These are phyloP conservation scores for Etheostoma nigrum DNA, from an alignment of 2,797 vertebrate genomes.

Conservation along the genomic window DNA sequence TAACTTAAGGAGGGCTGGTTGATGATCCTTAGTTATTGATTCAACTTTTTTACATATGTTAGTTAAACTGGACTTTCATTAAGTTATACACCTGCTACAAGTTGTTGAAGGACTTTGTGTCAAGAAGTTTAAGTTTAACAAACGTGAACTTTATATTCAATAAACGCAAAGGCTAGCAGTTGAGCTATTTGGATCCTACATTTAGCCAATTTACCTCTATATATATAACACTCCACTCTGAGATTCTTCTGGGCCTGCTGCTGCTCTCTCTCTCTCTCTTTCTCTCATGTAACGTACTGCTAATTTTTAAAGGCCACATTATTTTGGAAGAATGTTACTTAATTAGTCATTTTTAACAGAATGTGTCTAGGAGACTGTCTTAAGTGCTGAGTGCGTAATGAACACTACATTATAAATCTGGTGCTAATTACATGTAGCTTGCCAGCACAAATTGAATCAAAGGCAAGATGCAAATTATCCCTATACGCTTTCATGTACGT, in stretches of 20 bases:
- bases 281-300: neutral
- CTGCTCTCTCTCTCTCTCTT: no score
- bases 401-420: constrained; percentile 35
- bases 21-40: no score
- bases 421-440: constrained; percentile 33
- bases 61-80: no score
- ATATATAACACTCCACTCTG: neutral
- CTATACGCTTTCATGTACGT: constrained; percentile 6
- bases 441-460: constrained; percentile 35
- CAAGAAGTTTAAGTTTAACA: neutral
- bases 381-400: constrained; percentile 43
- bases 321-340: neutral
- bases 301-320: neutral
- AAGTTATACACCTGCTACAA: no score
- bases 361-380: constrained; percentile 12
- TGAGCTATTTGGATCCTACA: neutral
- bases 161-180: constrained; percentile 3
- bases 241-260: neutral
- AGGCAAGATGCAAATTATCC: constrained; percentile 12
- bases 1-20: no score
- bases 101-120: neutral
- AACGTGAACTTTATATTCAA: constrained; percentile 14
- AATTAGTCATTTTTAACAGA: neutral
- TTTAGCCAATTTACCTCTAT: neutral
- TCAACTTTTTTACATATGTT: no score